Conservation (phyloP, 2,113 vertebrate genomes). For the Micromys minutus region DNA sequence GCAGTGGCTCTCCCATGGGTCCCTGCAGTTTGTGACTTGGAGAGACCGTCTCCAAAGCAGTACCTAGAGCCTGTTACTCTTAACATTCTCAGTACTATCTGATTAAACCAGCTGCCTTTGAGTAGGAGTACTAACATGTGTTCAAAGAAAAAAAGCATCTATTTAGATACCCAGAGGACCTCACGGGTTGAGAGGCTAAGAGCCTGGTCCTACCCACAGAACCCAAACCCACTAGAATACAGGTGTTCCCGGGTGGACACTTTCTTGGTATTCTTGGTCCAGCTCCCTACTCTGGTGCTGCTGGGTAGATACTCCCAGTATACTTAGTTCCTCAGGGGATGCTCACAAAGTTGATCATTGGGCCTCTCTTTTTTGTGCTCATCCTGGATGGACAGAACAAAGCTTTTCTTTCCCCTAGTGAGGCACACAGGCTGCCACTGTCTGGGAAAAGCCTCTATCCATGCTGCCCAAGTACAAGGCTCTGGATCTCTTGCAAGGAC, state of each 20-base stretch:
- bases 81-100: not conserved
- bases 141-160: not conserved
- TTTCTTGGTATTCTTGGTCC: not conserved
- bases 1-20: not conserved
- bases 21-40: not conserved
- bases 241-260: not conserved
- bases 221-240: not conserved
- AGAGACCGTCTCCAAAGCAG: not conserved
- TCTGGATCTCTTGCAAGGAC: not conserved
- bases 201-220: not conserved
- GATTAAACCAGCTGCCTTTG: not conserved
- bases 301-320: fast-evolving
- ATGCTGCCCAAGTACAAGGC: not conserved
- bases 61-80: not conserved
- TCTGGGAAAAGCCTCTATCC: not conserved
- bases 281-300: not conserved
- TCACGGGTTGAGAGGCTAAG: not conserved
- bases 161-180: not conserved
- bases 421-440: not conserved
- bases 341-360: too few relatives aligned
- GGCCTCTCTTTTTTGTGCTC: not conserved
- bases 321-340: not conserved
- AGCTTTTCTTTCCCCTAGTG: not conserved
- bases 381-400: not conserved
- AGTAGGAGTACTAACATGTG: not conserved